Percentiles rank a stretch among this genome's conserved stretches.
Evolutionary conservation across 2,888 invertebrate genomes (phyloP).

Genomic region (Allygus modestus): DNA sequence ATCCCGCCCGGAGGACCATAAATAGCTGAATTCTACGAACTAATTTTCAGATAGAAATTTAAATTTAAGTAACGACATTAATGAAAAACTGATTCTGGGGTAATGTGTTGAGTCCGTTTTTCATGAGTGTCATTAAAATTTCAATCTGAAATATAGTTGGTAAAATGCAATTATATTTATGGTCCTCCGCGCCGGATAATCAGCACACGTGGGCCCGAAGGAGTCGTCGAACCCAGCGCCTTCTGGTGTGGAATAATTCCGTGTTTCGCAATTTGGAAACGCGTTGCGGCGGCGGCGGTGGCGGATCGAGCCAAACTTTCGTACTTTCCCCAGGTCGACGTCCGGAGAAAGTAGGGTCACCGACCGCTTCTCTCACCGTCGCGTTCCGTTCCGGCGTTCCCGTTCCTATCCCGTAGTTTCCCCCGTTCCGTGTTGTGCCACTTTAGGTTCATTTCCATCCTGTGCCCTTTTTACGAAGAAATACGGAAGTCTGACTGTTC

Average conservation of each 20-base stretch:
- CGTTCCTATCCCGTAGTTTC: neutral
- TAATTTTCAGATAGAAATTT: too few species aligned
- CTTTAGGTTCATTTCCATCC: too few species aligned
- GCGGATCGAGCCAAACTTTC: slow-evolving; percentile 7
- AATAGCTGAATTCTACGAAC: too few species aligned
- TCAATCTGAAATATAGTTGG: too few species aligned
- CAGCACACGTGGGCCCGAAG: neutral
- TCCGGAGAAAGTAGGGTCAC: slow-evolving; percentile 31
- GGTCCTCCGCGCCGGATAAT: neutral
- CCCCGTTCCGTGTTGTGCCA: slow-evolving; percentile 1
- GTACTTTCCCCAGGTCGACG: slow-evolving; percentile 31
- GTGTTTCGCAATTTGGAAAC: slow-evolving; percentile 11
- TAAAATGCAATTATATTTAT: neutral
- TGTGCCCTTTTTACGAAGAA: too few species aligned
- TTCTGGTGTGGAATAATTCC: neutral
- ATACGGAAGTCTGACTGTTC: too few species aligned
- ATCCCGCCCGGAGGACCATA: too few species aligned
- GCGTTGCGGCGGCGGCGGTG: too few species aligned
- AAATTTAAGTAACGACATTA: too few species aligned
- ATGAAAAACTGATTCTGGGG: too few species aligned
- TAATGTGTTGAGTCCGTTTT: too few species aligned
- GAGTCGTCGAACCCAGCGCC: neutral
- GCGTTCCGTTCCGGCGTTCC: slow-evolving; percentile 4
- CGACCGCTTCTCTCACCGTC: slow-evolving; percentile 3
- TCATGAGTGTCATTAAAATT: too few species aligned